Conservation (phyloP, 2,113 vertebrate species). For the Laticauda laticaudata region DNA sequence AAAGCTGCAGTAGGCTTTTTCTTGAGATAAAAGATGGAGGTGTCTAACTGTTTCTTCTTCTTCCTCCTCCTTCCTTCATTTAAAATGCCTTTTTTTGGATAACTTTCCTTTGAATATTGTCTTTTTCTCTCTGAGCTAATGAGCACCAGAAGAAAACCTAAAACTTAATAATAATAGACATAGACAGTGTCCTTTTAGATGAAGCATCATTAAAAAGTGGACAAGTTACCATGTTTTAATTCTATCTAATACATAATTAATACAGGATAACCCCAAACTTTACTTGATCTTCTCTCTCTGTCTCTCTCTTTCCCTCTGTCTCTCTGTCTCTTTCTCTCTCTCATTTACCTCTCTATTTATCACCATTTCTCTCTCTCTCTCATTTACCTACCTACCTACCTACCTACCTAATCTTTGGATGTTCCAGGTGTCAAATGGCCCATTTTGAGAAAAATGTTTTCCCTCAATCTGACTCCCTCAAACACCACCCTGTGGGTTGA, state of each 20-base stretch:
- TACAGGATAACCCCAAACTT: background rate
- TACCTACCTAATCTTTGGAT: no score
- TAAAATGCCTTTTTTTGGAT: background rate
- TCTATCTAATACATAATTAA: background rate
- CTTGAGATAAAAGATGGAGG: slow-evolving; percentile 64
- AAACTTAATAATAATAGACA: background rate
- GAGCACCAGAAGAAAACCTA: background rate
- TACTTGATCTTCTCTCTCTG: background rate
- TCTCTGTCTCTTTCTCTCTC: background rate
- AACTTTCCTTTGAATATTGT: slow-evolving; percentile 21
- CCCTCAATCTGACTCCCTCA: background rate
- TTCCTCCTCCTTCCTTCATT: background rate
- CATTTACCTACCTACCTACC: background rate
- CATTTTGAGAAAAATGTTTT: background rate
- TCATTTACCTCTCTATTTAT: no score
- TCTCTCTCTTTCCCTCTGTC: background rate
- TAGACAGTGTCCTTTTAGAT: background rate
- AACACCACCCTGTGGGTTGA: background rate
- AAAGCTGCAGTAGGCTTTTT: slow-evolving; percentile 68
- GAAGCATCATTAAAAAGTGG: background rate
- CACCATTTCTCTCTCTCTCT: no score
- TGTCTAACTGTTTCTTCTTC: slow-evolving; percentile 18
- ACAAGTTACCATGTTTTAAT: background rate
- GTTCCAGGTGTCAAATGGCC: no score
- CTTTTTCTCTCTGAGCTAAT: background rate